Evolutionary conservation across 2,797 vertebrate species (phyloP).

Genomic region (Acomys russatus): DNA sequence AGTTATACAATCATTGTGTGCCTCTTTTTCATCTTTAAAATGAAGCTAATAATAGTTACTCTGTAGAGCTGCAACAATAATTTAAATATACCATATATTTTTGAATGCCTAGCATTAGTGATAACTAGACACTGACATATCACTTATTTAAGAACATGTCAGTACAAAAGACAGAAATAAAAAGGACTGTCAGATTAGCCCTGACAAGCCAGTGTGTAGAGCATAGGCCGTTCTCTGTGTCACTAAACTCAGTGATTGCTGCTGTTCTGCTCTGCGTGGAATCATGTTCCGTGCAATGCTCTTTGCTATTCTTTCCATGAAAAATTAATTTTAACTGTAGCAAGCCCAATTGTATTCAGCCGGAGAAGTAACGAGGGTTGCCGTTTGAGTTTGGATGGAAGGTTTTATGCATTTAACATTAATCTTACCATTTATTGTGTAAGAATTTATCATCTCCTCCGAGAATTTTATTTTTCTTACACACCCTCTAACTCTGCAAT

Average conservation of each 20-base stretch:
- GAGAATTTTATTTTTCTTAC: slow-evolving; percentile 5
- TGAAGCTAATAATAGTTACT: background rate
- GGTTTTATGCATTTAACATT: slow-evolving; percentile 55
- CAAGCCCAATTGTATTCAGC: slow-evolving; percentile 17
- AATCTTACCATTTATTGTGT: slow-evolving; percentile 5
- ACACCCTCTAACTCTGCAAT: background rate
- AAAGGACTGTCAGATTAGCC: background rate
- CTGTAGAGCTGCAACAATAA: background rate
- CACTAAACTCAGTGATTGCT: no score
- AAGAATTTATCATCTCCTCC: background rate
- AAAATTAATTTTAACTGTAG: slow-evolving; percentile 54
- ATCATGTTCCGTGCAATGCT: background rate
- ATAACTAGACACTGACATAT: background rate
- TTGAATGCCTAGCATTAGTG: background rate
- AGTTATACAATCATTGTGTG: background rate
- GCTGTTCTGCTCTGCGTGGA: no score
- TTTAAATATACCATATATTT: background rate
- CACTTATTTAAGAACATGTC: slow-evolving; percentile 1
- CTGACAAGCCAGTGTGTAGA: background rate
- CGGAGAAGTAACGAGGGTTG: slow-evolving; percentile 46
- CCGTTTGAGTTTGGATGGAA: slow-evolving; percentile 49
- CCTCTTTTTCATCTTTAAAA: background rate
- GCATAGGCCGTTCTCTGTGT: background rate
- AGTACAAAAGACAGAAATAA: slow-evolving; percentile 7
- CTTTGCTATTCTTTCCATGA: slow-evolving; percentile 41